These are phyloP conservation scores for Diorhabda elongata DNA, from an alignment of 1,140 invertebrate genomes.

Conservation along the genomic window DNA sequence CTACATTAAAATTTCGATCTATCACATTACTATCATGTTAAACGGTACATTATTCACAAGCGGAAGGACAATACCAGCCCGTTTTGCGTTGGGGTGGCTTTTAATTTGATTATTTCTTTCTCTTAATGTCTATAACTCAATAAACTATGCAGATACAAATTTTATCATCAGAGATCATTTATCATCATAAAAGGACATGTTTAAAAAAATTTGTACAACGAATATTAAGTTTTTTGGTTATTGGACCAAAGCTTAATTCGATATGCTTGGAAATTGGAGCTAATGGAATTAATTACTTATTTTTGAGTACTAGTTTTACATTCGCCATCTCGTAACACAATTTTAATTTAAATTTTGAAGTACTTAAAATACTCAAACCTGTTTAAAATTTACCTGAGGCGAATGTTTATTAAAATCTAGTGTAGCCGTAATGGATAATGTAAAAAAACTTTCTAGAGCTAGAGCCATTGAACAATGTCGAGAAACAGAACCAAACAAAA, in stretches of 20 bases:
- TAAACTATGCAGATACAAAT: conserved; percentile 1
- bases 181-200: not conserved
- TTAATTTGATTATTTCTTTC: conserved; percentile 3
- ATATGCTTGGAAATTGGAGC: not conserved
- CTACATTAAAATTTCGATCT: conserved; percentile 2
- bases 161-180: not conserved
- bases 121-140: conserved; percentile 1
- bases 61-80: conserved; percentile 1
- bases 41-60: not conserved
- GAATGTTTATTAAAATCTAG: no score
- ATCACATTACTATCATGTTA: not conserved
- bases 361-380: no score
- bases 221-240: not conserved
- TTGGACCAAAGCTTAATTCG: not conserved
- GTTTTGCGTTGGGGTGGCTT: not conserved
- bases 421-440: no score
- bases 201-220: not conserved
- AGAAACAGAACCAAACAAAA: no score
- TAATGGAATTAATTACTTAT: no score
- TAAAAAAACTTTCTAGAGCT: not conserved
- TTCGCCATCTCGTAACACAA: no score
- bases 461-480: not conserved
- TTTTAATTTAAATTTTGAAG: no score
- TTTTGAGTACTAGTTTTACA: no score
- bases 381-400: no score